phyloP scores from a whole-genome alignment of 2,797 vertebrate genomes.

The Falco peregrinus region DNA sequence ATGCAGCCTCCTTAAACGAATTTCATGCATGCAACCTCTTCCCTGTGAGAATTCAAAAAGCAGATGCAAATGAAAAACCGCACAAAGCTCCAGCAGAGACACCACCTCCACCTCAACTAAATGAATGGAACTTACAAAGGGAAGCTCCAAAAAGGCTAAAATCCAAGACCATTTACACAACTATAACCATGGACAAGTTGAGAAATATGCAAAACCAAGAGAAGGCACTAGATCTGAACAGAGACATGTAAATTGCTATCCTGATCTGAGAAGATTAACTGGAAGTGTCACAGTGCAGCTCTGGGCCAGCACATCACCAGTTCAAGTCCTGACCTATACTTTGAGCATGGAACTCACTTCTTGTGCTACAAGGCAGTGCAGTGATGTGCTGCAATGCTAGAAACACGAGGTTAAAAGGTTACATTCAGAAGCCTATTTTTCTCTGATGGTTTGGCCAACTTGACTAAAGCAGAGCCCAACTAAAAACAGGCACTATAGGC shows the following conservation, averaged over 20 bases:
- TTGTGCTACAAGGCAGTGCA: slow-evolving; percentile 7
- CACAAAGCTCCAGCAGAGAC: background rate
- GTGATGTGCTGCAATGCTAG: background rate
- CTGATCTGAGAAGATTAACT: slow-evolving; percentile 66
- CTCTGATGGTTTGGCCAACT: background rate
- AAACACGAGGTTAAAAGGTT: slow-evolving; percentile 36
- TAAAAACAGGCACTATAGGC: background rate
- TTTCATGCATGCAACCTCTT: background rate
- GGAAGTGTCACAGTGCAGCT: slow-evolving; percentile 58
- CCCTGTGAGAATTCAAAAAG: background rate
- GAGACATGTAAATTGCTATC: slow-evolving; percentile 63
- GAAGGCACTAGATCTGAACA: slow-evolving; percentile 58
- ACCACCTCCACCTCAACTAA: slow-evolving; percentile 15
- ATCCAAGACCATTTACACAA: slow-evolving; percentile 52
- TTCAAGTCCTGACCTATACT: slow-evolving; percentile 54
- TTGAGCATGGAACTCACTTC: slow-evolving; percentile 34
- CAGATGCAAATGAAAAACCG: background rate
- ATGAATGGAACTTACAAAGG: slow-evolving; percentile 47
- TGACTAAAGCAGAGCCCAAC: background rate
- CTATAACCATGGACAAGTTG: slow-evolving; percentile 52
- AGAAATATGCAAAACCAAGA: slow-evolving; percentile 57
- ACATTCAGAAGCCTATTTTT: slow-evolving; percentile 8
- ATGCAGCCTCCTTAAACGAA: background rate
- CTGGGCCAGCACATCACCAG: slow-evolving; percentile 46
- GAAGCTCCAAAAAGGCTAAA: slow-evolving; percentile 62